Evolutionary conservation across 2,797 vertebrate genomes (phyloP).

Genomic region (Lophura swinhoii): DNA sequence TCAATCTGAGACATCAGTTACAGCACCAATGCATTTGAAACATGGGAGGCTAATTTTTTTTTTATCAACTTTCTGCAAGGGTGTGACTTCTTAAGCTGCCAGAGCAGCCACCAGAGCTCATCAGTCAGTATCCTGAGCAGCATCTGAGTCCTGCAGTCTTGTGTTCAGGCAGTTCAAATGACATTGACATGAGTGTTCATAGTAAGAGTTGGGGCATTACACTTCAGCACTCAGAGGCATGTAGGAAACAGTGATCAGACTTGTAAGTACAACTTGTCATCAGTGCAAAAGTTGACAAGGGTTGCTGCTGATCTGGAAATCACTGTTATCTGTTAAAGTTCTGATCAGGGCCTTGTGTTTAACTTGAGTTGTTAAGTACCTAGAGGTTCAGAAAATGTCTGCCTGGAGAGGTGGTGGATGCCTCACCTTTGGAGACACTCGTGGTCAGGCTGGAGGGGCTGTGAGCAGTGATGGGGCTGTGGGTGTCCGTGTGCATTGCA

Average conservation of each 20-base stretch:
- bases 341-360: not conserved
- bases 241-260: not conserved
- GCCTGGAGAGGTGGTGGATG: too few relatives aligned
- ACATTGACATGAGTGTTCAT: fast-evolving
- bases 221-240: not conserved
- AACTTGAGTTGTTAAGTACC: not conserved
- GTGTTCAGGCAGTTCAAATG: not conserved
- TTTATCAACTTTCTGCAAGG: not conserved
- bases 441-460: too few relatives aligned
- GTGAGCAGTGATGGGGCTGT: too few relatives aligned
- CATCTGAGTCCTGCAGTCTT: not conserved
- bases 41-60: not conserved
- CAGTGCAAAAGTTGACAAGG: not conserved
- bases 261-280: not conserved
- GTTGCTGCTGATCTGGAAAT: not conserved
- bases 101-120: not conserved
- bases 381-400: not conserved
- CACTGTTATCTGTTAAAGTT: not conserved
- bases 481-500: too few relatives aligned
- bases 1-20: not conserved
- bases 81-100: not conserved
- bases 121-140: fast-evolving
- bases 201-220: not conserved
- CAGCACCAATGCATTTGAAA: not conserved
- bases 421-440: too few relatives aligned